Base-by-base conservation (phyloP, 2,888 invertebrate genomes). In the Eupithecia subfuscata region DNA sequence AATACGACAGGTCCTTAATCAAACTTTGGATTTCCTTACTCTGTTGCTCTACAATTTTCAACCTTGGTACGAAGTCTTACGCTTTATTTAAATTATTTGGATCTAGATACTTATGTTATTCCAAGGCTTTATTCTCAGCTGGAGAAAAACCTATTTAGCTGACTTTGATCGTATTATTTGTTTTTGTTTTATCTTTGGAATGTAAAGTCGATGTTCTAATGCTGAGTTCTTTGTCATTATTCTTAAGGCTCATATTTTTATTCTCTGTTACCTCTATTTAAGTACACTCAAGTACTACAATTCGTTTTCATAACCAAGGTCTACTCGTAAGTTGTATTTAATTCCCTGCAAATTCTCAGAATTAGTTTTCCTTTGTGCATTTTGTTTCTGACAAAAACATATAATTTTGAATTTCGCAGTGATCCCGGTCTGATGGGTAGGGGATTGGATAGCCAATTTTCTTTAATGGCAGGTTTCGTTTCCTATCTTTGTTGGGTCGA, bases 1-100 rank as follows among this genome's bases (percentile, higher is more conserved):
- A 95, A 94, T 94, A 92, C 92, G 95, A 95, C 95, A 94, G 95
- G 89, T 92, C 92, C 92, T 95, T 95, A 95, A 95, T 95, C 95
- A 95, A 95, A 95, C 94, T 94, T 95, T 92, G 92, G 86, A 92
- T 90, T 91, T 91, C 88, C 89, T 86, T 89, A 89, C 86, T 86
- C 82, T 74, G 3, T 68, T 65, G 67, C 71, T 80, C 79, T 56
- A 56, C 79, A 37, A 89, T 84, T 86, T 79, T 70, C 75, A 75
- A 86, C 87, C 84, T 81, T 90, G 87, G 78, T n/a, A 12, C 0
- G 22, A 4, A 0, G 2, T 0, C 2, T 45, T 75, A 83, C 73
- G 82, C 79, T 81, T 81, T 74, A 83, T 81, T 82, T 85, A 90
- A n/a, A 71, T 48, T 70, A 84, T 79, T 64, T 18, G 12, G 8